Conservation (phyloP, 2,113 vertebrate species). For the Notiomystis cincta region DNA sequence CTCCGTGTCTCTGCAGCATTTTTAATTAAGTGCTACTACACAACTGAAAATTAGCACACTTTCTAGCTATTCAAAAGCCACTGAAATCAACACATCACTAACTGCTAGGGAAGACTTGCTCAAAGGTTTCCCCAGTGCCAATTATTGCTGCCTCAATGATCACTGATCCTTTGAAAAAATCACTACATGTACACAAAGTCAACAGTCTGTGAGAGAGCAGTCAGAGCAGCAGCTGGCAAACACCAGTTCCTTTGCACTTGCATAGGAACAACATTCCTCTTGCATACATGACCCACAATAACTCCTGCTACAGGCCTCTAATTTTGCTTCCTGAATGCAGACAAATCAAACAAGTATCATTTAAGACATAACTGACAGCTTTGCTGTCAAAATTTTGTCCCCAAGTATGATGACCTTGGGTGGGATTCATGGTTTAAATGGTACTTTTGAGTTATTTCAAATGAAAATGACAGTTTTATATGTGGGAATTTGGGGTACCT, state of each 20-base stretch:
- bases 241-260: neutral
- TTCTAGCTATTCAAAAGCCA: neutral
- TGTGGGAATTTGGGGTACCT: neutral
- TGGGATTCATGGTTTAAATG: neutral
- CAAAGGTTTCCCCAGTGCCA: neutral
- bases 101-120: neutral
- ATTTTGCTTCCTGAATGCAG: neutral
- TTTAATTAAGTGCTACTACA: neutral
- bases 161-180: conserved; percentile 11
- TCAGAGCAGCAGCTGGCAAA: neutral
- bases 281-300: neutral
- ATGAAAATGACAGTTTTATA: neutral
- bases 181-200: neutral
- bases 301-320: neutral
- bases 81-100: neutral
- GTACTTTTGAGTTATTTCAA: neutral
- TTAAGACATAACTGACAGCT: neutral
- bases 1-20: neutral
- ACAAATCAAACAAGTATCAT: neutral
- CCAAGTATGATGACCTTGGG: neutral
- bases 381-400: neutral
- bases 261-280: neutral
- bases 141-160: conserved; percentile 29
- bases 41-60: neutral
- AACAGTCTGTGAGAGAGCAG: neutral